Percentiles rank a stretch among this genome's conserved stretches.
phyloP scores from a whole-genome alignment of 2,888 invertebrate genomes.

The Acleris holmiana region DNA sequence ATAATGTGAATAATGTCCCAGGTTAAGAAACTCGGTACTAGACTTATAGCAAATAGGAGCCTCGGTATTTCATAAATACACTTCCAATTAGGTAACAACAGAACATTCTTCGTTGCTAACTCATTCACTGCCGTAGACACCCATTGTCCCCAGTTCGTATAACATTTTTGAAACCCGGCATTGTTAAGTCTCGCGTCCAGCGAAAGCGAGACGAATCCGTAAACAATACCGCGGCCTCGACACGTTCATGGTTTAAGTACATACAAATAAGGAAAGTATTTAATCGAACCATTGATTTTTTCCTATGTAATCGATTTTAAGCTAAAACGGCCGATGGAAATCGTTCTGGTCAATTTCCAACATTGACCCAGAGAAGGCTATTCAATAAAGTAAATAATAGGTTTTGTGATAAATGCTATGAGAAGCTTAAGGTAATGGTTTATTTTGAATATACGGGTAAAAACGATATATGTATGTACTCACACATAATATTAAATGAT shows the following conservation, averaged over 20 bases:
- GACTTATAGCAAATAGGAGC: too few species aligned
- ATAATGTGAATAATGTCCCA: too few species aligned
- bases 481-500: too few species aligned
- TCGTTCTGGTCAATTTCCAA: slow-evolving; percentile 18
- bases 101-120: too few species aligned
- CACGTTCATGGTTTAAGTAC: slow-evolving; percentile 10
- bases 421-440: too few species aligned
- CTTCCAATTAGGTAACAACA: slow-evolving; percentile 1
- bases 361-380: slow-evolving; percentile 20
- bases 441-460: too few species aligned
- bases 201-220: slow-evolving; percentile 29
- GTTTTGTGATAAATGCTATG: neutral
- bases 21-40: too few species aligned
- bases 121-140: too few species aligned
- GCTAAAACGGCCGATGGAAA: slow-evolving; percentile 20
- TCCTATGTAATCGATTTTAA: slow-evolving; percentile 33
- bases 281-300: slow-evolving; percentile 26
- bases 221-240: slow-evolving; percentile 32
- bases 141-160: too few species aligned
- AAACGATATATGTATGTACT: too few species aligned
- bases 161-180: neutral
- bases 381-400: slow-evolving; percentile 5
- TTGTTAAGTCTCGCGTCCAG: slow-evolving; percentile 13
- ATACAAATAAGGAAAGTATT: slow-evolving; percentile 31
- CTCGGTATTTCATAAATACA: neutral